Base-by-base conservation (phyloP, 2,888 invertebrate genomes). In the Argynnis bischoffii region DNA sequence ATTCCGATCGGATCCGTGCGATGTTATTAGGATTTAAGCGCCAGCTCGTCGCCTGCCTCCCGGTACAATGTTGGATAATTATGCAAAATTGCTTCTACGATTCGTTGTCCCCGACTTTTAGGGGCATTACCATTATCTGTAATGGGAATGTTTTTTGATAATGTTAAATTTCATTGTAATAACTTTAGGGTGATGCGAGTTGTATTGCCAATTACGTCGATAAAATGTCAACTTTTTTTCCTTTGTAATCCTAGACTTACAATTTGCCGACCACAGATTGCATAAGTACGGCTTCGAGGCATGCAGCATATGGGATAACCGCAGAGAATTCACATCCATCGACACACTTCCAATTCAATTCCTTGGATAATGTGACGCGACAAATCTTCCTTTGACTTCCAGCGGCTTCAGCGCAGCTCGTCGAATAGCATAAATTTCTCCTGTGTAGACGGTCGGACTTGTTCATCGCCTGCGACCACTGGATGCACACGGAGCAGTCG, bases 11-110 rank as follows among this genome's bases (percentile, higher is more conserved):
- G 80, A 85, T 84, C 84, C 84, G 78, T 74, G 78, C 81, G 79
- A 87, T 83, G 88, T 90, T 89, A 90, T 91, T 90, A 89, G 91
- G 86, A 89, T 90, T 87, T 89, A 88, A 88, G 88, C 87, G 87
- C 80, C 84, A 80, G 79, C 80, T 81, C 81, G 81, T 78, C 82
- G 82, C 86, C 83, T 83, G 84, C 84, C 85, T 84, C 86, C 79
- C 77, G 79, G 78, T 81, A 78, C 81, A 82, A 82, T 82, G 83
- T 81, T 80, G 81, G 84, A 86, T 91, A 92, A 92, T 92, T 92
- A 92, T 92, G 92, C 90, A 89, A 92, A 92, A 92, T 91, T 89
- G 90, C 89, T 89, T 79, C 87, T 87, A 89, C 91, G 81, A 91
- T 87, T 92, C 87, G 83, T 84, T 86, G 83, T 81, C 88, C 89